phyloP scores from a whole-genome alignment of 2,113 vertebrate genomes.

The Chlamydotis undulata region DNA sequence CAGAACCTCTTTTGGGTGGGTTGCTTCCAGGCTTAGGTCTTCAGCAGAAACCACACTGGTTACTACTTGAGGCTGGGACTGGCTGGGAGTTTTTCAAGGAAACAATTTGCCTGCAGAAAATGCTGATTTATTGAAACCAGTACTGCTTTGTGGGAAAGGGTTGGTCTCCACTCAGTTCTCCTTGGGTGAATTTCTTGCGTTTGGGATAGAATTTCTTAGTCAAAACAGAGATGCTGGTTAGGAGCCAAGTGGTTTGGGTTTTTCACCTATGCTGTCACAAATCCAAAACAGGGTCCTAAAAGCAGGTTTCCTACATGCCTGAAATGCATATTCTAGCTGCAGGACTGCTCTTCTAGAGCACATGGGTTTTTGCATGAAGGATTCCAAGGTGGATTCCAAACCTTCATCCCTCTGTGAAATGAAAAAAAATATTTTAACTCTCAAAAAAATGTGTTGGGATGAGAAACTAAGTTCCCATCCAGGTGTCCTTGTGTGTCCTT shows the following conservation, averaged over 20 bases:
- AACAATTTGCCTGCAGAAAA: conserved; percentile 5
- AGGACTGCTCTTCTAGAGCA: background rate
- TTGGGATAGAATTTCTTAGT: conserved; percentile 9
- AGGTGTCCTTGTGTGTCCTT: background rate
- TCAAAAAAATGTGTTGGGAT: background rate
- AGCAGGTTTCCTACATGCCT: background rate
- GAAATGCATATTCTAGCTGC: background rate
- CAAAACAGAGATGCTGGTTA: background rate
- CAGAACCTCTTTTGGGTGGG: background rate
- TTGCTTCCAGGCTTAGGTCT: background rate
- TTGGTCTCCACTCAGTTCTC: background rate
- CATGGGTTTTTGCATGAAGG: background rate
- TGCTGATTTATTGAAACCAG: conserved; percentile 12
- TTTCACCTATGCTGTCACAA: background rate
- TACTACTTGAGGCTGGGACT: background rate
- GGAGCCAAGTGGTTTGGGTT: background rate
- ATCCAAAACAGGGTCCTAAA: background rate
- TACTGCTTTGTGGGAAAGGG: background rate
- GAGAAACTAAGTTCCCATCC: background rate
- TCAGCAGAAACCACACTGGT: background rate
- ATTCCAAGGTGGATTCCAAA: background rate
- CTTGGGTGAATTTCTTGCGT: background rate
- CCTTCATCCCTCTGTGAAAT: background rate
- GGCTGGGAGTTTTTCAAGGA: background rate
- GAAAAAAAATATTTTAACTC: background rate